Conservation (phyloP, 2,797 vertebrate species). For the Anabas testudineus region DNA sequence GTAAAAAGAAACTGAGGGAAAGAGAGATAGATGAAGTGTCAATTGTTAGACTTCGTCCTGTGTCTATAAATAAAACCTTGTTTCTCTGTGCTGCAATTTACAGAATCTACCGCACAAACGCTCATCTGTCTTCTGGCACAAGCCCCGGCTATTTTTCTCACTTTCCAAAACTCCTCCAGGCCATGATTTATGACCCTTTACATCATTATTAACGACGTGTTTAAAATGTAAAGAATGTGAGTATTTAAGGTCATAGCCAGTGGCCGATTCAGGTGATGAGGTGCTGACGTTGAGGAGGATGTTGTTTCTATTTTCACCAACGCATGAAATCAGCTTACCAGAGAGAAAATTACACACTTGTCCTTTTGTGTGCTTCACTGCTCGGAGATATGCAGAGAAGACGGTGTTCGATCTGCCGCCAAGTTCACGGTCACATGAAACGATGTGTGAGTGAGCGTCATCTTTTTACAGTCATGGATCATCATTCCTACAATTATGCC, state of each 20-base stretch:
- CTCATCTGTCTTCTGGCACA: constrained; percentile 30
- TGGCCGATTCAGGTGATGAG: constrained; percentile 28
- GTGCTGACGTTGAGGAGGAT: constrained; percentile 4
- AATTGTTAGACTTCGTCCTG: neutral
- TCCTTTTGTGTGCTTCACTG: constrained; percentile 7
- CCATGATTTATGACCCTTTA: neutral
- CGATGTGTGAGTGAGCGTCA: constrained; percentile 33
- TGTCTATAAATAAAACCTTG: neutral
- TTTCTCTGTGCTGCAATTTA: constrained; percentile 21
- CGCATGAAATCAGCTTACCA: constrained; percentile 12
- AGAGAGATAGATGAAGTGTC: constrained; percentile 9
- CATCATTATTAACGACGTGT: neutral
- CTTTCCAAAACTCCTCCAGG: constrained; percentile 24
- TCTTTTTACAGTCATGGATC: constrained; percentile 55
- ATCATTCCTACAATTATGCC: constrained; percentile 46
- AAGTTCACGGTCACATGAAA: constrained; percentile 42
- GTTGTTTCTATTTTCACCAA: constrained; percentile 37
- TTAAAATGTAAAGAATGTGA: constrained; percentile 20
- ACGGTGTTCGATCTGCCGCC: neutral
- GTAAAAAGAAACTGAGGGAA: constrained; percentile 7
- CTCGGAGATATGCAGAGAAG: constrained; percentile 9
- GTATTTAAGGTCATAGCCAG: neutral
- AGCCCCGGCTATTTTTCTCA: constrained; percentile 14
- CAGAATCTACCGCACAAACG: neutral
- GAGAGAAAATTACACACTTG: constrained; percentile 15